Conservation (phyloP, 1,140 invertebrate genomes). For the Alviniconcha marisindica region DNA sequence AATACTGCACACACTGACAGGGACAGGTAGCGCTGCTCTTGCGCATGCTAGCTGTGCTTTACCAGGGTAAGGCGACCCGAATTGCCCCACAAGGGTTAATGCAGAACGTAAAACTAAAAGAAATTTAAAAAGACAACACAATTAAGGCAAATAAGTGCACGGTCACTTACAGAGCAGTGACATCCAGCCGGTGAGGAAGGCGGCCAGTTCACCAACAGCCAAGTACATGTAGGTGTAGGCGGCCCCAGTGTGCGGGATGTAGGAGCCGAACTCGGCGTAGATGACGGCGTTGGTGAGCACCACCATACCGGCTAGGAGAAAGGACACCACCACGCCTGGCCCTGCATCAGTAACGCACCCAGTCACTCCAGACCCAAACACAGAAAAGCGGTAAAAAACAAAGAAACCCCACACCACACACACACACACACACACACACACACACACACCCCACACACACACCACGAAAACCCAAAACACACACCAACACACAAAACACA, state of each 20-base stretch:
- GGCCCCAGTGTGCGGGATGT: constrained; percentile 87
- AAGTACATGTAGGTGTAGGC: constrained; percentile 59
- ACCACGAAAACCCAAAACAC: no score
- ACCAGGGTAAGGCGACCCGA: no score
- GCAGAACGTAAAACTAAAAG: no score
- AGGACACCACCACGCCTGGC: constrained; percentile 90
- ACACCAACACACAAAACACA: not conserved
- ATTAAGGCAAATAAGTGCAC: constrained; percentile 77
- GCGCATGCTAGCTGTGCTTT: no score
- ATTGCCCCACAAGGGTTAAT: no score
- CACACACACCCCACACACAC: constrained; percentile 1
- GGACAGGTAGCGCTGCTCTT: no score
- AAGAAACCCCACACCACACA: not conserved
- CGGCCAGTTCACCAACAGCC: constrained; percentile 52
- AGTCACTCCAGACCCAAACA: no score
- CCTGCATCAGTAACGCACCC: constrained; percentile 41
- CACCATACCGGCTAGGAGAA: constrained; percentile 89
- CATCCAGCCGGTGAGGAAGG: constrained; percentile 74
- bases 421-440: not conserved
- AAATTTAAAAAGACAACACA: constrained; percentile 66
- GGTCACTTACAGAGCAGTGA: constrained; percentile 90
- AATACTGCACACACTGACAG: no score
- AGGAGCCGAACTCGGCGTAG: constrained; percentile 94
- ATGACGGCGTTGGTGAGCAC: constrained; percentile 90
- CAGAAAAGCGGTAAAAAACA: no score